Evolutionary conservation across 2,797 vertebrate species (phyloP), one percentile per base, ranked within the genome.

Genomic region (Pantherophis vulpinus): DNA sequence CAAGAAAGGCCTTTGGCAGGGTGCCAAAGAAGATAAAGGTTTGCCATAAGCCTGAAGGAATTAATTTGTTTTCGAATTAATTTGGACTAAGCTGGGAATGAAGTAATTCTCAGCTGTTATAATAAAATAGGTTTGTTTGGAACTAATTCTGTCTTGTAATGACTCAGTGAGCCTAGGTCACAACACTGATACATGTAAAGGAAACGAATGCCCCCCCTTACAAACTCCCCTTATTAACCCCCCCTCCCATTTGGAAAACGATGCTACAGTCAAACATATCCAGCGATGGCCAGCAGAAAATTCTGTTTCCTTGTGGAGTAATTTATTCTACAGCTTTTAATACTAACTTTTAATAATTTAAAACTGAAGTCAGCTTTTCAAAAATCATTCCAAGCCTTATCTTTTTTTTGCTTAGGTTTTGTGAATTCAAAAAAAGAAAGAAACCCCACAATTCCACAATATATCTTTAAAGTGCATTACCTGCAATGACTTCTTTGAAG

Each of bases 321-420:
- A 37, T 56, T 58, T 90, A 55, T 54, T 18, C 63, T 25, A 12
- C 0, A 9, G 63, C 18, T 32, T 18, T 56, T 70, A 55, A 25
- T 93, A 63, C 10, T 91, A 94, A 93, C 87, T 59, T 14, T 94
- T 25, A 95, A 74, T 23, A 66, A 83, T 83, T 42, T 83, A 25
- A 25, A 83, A 83, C 9, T 56, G 7, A 27, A 70, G 3, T 74
- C 88, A 58, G 42, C 10, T 90, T 83, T 86, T 94, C 91, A 92
- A 83, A 87, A 94, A 91, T 94, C 27, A 37, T 92, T 95, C 61
- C 90, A 93, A 90, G 29, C 54, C 91, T 10, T 0, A 56, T 92
- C 9, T 0, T 93, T 92, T 93, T 93, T 5, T 70, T 60, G 12
- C 88, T 94, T 90, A 90, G 94, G 87, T 96, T 93, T 91, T 91